phyloP scores from a whole-genome alignment of 2,888 invertebrate genomes.

The Ligdia adustata region DNA sequence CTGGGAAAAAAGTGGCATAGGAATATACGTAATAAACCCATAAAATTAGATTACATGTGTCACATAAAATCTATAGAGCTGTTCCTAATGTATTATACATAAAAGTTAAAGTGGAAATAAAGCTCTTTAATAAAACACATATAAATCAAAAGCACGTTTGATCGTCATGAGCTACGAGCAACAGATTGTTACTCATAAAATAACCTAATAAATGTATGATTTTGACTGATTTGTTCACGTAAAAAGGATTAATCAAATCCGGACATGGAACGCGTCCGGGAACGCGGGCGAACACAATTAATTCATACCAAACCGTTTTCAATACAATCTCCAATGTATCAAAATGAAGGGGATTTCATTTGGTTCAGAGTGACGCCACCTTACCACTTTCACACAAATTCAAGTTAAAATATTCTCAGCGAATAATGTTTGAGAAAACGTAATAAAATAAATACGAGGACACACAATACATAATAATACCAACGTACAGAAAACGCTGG shows the following conservation, averaged over 20 bases:
- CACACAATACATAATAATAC: too few relatives aligned
- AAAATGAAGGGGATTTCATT: conserved; percentile 14
- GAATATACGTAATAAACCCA: too few relatives aligned
- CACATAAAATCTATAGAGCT: too few relatives aligned
- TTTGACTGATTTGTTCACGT: conserved; percentile 13
- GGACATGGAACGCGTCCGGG: conserved; percentile 31
- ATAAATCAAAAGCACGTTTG: background rate
- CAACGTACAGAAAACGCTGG: too few relatives aligned
- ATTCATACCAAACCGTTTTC: conserved; percentile 32
- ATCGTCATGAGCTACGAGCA: background rate
- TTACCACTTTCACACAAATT: conserved; percentile 5
- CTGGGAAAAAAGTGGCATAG: too few relatives aligned
- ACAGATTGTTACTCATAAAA: background rate
- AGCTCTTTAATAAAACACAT: background rate
- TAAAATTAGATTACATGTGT: too few relatives aligned
- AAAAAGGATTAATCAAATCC: conserved; percentile 31
- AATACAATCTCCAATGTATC: conserved; percentile 25
- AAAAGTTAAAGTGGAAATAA: too few relatives aligned
- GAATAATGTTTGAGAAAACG: too few relatives aligned
- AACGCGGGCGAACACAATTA: conserved; percentile 29
- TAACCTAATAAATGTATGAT: conserved; percentile 10
- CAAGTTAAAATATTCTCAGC: too few relatives aligned
- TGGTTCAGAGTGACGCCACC: conserved; percentile 2
- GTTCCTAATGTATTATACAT: too few relatives aligned
- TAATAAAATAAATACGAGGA: too few relatives aligned